A percentile compares a stretch with the other conserved stretches of the same genome.
phyloP scores from a whole-genome alignment of 2,888 invertebrate species.

The Sminthurinus aureus region DNA sequence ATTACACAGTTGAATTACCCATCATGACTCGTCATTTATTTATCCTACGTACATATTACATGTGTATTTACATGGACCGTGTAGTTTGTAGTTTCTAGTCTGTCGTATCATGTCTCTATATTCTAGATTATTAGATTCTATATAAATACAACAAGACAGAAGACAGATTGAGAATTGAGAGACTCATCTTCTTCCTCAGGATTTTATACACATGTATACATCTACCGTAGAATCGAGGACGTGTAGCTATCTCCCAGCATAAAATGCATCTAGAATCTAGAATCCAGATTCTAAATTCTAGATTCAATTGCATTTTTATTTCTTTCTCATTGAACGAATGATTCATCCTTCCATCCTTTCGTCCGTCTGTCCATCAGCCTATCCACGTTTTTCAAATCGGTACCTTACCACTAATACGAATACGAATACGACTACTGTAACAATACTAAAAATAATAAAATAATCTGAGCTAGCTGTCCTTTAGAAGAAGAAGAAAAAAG shows the following conservation, averaged over 20 bases:
- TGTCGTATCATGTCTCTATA: too few relatives aligned
- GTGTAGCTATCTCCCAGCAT: neutral
- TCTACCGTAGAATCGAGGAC: neutral
- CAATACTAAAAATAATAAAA: slow-evolving; percentile 33
- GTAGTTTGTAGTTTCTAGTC: too few relatives aligned
- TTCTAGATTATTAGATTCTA: too few relatives aligned
- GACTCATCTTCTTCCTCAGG: neutral
- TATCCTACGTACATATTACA: slow-evolving; percentile 30
- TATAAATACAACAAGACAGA: too few relatives aligned
- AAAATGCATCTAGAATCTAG: too few relatives aligned
- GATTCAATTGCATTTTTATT: slow-evolving; percentile 10
- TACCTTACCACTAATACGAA: slow-evolving; percentile 11
- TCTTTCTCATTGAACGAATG: neutral
- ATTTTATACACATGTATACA: slow-evolving; percentile 16
- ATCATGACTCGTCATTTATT: slow-evolving; percentile 59
- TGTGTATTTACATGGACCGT: neutral
- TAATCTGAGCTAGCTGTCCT: slow-evolving; percentile 19
- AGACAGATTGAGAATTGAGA: too few relatives aligned
- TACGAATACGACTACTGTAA: neutral
- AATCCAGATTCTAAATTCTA: neutral
- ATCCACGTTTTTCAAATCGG: slow-evolving; percentile 1
- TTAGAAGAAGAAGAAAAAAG: slow-evolving; percentile 4
- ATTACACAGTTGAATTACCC: slow-evolving; percentile 60
- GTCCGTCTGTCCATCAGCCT: neutral
- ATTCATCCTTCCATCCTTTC: slow-evolving; percentile 1